Conservation (phyloP, 2,113 vertebrate genomes). For the Poeciliopsis occidentalis region DNA sequence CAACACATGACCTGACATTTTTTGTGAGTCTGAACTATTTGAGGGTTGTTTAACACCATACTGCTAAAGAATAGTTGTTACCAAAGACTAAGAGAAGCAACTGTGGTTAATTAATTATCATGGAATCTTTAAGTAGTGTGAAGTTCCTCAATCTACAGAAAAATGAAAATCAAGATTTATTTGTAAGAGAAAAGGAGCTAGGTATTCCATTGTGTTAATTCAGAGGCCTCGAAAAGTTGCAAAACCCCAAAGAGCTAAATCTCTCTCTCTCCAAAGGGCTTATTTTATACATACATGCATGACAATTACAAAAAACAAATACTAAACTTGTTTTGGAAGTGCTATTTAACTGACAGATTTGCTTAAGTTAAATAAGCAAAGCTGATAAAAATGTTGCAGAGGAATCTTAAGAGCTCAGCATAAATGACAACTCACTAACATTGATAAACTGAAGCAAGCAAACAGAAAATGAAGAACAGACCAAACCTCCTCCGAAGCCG, state of each 20-base stretch:
- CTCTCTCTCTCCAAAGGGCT: not conserved
- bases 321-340: not conserved
- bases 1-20: not conserved
- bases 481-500: not conserved
- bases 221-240: not conserved
- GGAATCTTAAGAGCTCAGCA: not conserved
- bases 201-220: not conserved
- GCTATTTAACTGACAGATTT: not conserved
- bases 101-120: not conserved
- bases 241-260: not conserved
- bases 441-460: not conserved
- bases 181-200: not conserved
- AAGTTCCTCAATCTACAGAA: not conserved
- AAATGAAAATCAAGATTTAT: not conserved
- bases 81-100: not conserved
- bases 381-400: not conserved
- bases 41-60: not conserved
- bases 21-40: not conserved
- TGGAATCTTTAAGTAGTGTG: not conserved
- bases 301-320: not conserved
- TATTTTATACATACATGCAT: not conserved
- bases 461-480: not conserved
- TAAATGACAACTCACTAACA: not conserved
- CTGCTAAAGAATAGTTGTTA: too few species aligned
- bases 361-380: not conserved